Conservation (phyloP, 2,113 vertebrate species). For the Panthera uncia region DNA sequence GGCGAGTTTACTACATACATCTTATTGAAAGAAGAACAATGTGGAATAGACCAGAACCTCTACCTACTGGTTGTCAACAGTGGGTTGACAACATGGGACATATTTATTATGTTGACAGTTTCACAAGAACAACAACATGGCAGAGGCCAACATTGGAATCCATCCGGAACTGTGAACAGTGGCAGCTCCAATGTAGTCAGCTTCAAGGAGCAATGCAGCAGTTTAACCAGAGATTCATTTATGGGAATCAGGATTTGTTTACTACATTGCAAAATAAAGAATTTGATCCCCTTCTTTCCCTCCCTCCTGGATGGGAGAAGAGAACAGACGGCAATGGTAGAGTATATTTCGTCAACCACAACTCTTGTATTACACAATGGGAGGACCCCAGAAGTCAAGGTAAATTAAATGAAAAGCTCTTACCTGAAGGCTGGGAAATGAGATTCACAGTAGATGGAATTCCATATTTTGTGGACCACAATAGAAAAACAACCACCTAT, state of each 20-base stretch:
- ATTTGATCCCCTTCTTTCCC: constrained; percentile 96
- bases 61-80: constrained; percentile 97
- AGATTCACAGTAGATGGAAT: constrained; percentile 98
- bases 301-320: constrained; percentile 93
- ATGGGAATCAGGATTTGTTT: constrained; percentile 95
- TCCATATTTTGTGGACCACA: constrained; percentile 99
- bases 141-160: constrained; percentile 97
- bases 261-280: constrained; percentile 93
- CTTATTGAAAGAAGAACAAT: constrained; percentile 98
- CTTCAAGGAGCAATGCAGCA: constrained; percentile 99
- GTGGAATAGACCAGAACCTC: constrained; percentile 96
- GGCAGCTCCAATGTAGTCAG: constrained; percentile 97
- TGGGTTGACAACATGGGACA: constrained; percentile 97
- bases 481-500: constrained; percentile 95
- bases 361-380: too few relatives aligned
- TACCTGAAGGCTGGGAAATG: constrained; percentile 99
- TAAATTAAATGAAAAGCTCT: constrained; percentile 96
- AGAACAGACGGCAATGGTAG: too few relatives aligned
- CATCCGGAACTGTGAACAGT: constrained; percentile 97
- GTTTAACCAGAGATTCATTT: constrained; percentile 99
- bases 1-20: constrained; percentile 96
- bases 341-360: too few relatives aligned
- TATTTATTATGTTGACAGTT: constrained; percentile 98
- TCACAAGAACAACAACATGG: constrained; percentile 97
- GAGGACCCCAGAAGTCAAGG: too few relatives aligned